Evolutionary conservation across 2,888 invertebrate genomes (phyloP).

Genomic region (Trichopria drosophilae): DNA sequence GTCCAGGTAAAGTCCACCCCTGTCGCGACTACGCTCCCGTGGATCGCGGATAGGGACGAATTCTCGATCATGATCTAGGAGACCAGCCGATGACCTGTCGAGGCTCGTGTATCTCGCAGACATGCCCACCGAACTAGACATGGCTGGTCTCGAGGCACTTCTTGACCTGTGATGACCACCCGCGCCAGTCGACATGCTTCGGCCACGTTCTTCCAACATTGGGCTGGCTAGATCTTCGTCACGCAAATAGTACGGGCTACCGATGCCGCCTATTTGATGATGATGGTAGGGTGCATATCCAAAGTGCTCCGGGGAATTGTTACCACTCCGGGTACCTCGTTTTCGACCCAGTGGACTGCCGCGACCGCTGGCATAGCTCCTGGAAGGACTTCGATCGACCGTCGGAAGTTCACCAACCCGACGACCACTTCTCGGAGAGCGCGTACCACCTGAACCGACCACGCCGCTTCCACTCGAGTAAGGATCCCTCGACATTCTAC

Average conservation of each 20-base stretch:
- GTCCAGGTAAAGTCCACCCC: conserved; percentile 70
- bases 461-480: conserved; percentile 63
- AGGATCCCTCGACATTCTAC: conserved; percentile 66
- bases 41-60: conserved; percentile 83
- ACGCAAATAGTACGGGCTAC: conserved; percentile 59
- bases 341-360: conserved; percentile 63
- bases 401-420: conserved; percentile 75
- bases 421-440: conserved; percentile 65
- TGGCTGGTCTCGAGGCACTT: conserved; percentile 76
- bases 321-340: conserved; percentile 63
- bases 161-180: conserved; percentile 77
- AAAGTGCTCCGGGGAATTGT: conserved; percentile 65
- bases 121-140: conserved; percentile 57
- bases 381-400: conserved; percentile 86
- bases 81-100: conserved; percentile 66
- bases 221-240: conserved; percentile 84
- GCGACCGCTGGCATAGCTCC: conserved; percentile 72
- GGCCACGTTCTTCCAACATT: conserved; percentile 75
- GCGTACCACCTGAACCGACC: conserved; percentile 68
- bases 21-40: conserved; percentile 69
- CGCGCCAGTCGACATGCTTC: conserved; percentile 63
- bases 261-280: conserved; percentile 51
- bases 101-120: conserved; percentile 70
- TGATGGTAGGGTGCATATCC: conserved; percentile 37
- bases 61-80: conserved; percentile 81